Evolutionary conservation across 2,113 vertebrate species (phyloP).

Genomic region (Motacilla tschutschensis): DNA sequence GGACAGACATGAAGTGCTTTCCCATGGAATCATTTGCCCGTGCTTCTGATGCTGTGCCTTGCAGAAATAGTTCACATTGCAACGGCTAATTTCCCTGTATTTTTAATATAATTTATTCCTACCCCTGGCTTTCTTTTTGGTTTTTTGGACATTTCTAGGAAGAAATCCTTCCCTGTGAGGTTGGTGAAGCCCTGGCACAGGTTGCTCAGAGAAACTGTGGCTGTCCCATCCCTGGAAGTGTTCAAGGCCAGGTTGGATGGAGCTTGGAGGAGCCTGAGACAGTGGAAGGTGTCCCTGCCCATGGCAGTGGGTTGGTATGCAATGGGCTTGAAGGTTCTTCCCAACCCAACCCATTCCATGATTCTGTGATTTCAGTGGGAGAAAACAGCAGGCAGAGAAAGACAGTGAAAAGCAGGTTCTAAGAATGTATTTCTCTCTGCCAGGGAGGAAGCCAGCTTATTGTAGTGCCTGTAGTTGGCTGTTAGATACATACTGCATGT

Average conservation of each 20-base stretch:
- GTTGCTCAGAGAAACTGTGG: background rate
- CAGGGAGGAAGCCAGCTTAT: background rate
- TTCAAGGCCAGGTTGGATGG: background rate
- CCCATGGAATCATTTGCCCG: background rate
- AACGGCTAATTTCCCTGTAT: rapidly evolving
- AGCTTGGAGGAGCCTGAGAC: background rate
- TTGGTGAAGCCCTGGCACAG: background rate
- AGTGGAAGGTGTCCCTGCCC: background rate
- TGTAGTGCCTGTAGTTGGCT: background rate
- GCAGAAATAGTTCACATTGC: background rate
- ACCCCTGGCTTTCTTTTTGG: background rate
- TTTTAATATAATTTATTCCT: background rate
- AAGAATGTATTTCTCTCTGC: background rate
- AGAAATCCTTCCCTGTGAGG: background rate
- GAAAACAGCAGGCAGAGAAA: background rate
- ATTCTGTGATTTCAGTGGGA: background rate
- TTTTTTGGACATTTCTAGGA: background rate
- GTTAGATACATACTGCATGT: background rate
- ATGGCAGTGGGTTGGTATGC: background rate
- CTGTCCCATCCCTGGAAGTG: background rate
- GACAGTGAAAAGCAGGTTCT: background rate
- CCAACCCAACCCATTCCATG: background rate
- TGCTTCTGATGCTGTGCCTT: background rate
- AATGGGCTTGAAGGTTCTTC: background rate
- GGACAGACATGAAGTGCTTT: background rate